Base-by-base conservation (phyloP, 2,888 invertebrate species). In the Rotaria macrura region DNA sequence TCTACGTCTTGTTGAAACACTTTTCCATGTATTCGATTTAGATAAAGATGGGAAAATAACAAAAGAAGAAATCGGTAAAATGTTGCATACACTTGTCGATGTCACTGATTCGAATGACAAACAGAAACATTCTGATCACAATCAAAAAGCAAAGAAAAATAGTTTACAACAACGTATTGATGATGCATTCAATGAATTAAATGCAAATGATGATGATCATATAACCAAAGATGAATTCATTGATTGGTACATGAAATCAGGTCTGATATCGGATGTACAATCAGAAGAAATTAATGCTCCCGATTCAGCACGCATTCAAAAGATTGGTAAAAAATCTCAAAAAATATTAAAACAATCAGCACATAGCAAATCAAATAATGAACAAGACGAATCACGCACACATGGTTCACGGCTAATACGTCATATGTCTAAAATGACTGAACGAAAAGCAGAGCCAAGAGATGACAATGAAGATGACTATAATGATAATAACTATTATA, bases 221-320 rank as follows among this genome's bases (percentile, higher is more conserved):
- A 79, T 79, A 43, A 79, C 79, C 23, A 79, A 79, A 79, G 79
- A 79, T n/a, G 79, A 79, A 79, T 79, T 79, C 43, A 79, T 43
- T n/a, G 79, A 79, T 12, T 79, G 79, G 79, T 79, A 79, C 43
- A 79, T 79, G 43, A 79, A 43, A 79, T n/a, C 43, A 7, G 79
- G 79, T 43, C n/a, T 79, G 10, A 2, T 79, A 79, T 40, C 40
- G 0, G 79, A 79, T n/a, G 43, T 43, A 25, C 25, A 43, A 43
- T 4, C 40, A 23, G 14, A 79, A 43, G 43, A 43, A 79, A 20
- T 43, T 1, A 40, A 74, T 38, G 25, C 25, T 43, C 23, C 43
- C 0, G 43, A 43, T 74, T 6, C 38, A 25, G 40, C 43, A 25
- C 40, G 43, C 25, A 43, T 74, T 20, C 34, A 65, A 34, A 34